Conservation (phyloP, 2,888 invertebrate genomes). For the Scotopteryx bipunctaria region DNA sequence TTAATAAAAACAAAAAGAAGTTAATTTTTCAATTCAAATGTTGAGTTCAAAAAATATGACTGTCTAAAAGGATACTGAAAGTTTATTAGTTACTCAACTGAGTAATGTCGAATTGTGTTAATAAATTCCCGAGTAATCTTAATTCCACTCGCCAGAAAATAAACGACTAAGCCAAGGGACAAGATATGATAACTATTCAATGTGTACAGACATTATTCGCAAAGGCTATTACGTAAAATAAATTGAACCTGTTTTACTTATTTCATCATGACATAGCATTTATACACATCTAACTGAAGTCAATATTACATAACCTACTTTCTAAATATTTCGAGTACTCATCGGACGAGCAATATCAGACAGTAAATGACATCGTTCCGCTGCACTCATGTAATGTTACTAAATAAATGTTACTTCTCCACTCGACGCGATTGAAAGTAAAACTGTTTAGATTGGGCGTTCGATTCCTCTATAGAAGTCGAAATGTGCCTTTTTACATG, state of each 20-base stretch:
- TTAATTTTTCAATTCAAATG: too few species aligned
- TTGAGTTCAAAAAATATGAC: too few species aligned
- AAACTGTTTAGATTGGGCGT: slow-evolving; percentile 74
- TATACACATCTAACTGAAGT: slow-evolving; percentile 24
- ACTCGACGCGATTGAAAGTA: slow-evolving; percentile 64
- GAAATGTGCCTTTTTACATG: slow-evolving; percentile 34
- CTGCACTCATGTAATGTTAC: slow-evolving; percentile 48
- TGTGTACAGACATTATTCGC: slow-evolving; percentile 3
- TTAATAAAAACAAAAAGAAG: too few species aligned
- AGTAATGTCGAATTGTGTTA: too few species aligned
- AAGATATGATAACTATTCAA: neutral
- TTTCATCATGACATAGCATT: slow-evolving; percentile 35
- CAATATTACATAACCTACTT: slow-evolving; percentile 32
- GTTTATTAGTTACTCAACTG: too few species aligned
- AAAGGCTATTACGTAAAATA: slow-evolving; percentile 29
- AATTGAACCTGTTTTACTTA: slow-evolving; percentile 27
- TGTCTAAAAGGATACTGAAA: too few species aligned
- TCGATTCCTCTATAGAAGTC: slow-evolving; percentile 58
- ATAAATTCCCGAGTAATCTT: too few species aligned
- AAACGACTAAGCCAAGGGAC: too few species aligned
- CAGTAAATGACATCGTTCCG: slow-evolving; percentile 35
- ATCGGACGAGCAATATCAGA: slow-evolving; percentile 18
- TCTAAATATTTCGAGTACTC: slow-evolving; percentile 25
- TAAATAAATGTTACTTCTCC: slow-evolving; percentile 47
- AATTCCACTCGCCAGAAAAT: too few species aligned